Percentiles rank a stretch among this genome's conserved stretches.
Conservation (phyloP, 35 echinoderm and acorn worm genomes). For the Diadema setosum region DNA sequence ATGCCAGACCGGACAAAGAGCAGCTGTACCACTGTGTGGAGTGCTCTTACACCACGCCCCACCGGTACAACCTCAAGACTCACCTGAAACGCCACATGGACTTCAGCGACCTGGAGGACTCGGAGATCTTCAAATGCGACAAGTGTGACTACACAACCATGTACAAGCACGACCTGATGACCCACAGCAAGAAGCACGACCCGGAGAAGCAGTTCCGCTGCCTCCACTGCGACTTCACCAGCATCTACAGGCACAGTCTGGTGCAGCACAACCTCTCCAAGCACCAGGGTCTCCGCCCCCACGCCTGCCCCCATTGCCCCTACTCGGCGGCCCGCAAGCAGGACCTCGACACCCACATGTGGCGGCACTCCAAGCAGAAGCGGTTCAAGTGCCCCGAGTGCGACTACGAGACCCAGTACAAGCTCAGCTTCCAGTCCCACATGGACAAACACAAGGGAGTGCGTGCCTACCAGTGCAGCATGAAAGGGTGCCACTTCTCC, state of each 20-base stretch:
- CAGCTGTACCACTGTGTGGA: slow-evolving; percentile 61
- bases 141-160: slow-evolving; percentile 83
- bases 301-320: slow-evolving; percentile 60
- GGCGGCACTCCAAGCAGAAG: slow-evolving; percentile 37
- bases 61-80: slow-evolving; percentile 80
- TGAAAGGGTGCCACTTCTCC: slow-evolving; percentile 54
- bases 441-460: slow-evolving; percentile 67
- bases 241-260: slow-evolving; percentile 92
- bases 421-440: slow-evolving; percentile 63
- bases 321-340: slow-evolving; percentile 69
- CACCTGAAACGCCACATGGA: slow-evolving; percentile 78
- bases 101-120: slow-evolving; percentile 62
- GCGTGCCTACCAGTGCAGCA: slow-evolving; percentile 47
- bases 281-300: slow-evolving; percentile 71
- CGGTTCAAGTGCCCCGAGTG: slow-evolving; percentile 63
- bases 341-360: slow-evolving; percentile 75
- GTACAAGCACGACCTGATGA: slow-evolving; percentile 79
- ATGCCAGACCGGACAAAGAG: not conserved
- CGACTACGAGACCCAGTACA: slow-evolving; percentile 64
- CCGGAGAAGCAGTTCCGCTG: slow-evolving; percentile 73
- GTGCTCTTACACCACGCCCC: slow-evolving; percentile 58
- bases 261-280: slow-evolving; percentile 80
- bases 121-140: slow-evolving; percentile 66
- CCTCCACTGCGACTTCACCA: slow-evolving; percentile 74
- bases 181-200: slow-evolving; percentile 73